Percentiles rank a stretch among this genome's conserved stretches.
Evolutionary conservation across 2,888 invertebrate genomes (phyloP).

Genomic region (Scaptomyza caliginosa): DNA sequence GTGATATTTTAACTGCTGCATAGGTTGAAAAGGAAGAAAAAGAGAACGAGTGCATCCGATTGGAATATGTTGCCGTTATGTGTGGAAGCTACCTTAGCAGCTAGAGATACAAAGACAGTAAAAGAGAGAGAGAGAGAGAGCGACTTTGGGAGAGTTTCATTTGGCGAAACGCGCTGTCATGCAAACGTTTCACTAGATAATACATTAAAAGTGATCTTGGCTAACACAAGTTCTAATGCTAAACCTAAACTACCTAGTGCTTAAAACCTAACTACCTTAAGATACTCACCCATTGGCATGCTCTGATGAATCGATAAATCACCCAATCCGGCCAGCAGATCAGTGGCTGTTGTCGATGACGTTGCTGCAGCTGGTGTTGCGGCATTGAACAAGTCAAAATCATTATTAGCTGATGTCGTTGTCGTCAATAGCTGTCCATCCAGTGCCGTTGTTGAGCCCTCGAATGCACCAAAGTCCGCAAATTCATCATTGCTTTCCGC

Average conservation of each 20-base stretch:
- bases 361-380: slow-evolving; percentile 42
- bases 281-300: slow-evolving; percentile 83
- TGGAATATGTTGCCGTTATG: slow-evolving; percentile 82
- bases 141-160: neutral
- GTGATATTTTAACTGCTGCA: slow-evolving; percentile 55
- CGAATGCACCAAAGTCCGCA: slow-evolving; percentile 93
- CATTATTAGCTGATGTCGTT: slow-evolving; percentile 75
- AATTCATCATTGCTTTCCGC: slow-evolving; percentile 87
- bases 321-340: slow-evolving; percentile 85
- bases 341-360: slow-evolving; percentile 76
- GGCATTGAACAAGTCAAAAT: slow-evolving; percentile 79
- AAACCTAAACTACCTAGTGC: slow-evolving; percentile 19
- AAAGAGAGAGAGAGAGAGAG: slow-evolving; percentile 1
- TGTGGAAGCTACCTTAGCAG: slow-evolving; percentile 44
- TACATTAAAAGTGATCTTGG: slow-evolving; percentile 18
- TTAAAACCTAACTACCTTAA: slow-evolving; percentile 3
- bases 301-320: slow-evolving; percentile 83
- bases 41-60: slow-evolving; percentile 83
- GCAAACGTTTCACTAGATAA: slow-evolving; percentile 43
- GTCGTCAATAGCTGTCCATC: slow-evolving; percentile 69
- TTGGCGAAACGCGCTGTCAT: slow-evolving; percentile 40
- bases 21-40: slow-evolving; percentile 81
- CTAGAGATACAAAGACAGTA: slow-evolving; percentile 40
- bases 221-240: slow-evolving; percentile 32
- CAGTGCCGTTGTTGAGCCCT: slow-evolving; percentile 63